Evolutionary conservation across 2,113 vertebrate genomes (phyloP).

Genomic region (Spea bombifrons): DNA sequence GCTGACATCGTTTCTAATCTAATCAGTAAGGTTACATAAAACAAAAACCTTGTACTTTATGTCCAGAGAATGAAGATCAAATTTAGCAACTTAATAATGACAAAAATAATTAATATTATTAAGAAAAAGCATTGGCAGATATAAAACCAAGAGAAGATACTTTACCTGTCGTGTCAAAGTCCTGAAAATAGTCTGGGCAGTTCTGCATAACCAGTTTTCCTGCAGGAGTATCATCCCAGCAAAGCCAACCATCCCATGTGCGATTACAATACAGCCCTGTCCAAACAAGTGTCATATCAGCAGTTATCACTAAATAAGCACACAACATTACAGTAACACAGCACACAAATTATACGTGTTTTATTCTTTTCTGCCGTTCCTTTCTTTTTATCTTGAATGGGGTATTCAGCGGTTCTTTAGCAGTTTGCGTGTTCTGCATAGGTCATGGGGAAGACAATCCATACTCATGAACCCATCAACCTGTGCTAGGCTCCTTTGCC

Average conservation of each 20-base stretch:
- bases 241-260: constrained; percentile 90
- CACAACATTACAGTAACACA: no score
- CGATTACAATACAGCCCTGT: constrained; percentile 78
- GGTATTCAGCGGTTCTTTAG: no score
- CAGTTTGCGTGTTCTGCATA: no score
- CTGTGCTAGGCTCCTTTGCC: no score
- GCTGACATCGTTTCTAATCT: no score
- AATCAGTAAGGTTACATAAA: neutral
- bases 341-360: no score
- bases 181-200: constrained; percentile 88
- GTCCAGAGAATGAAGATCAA: neutral
- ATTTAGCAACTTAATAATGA: no score
- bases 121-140: neutral
- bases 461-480: no score
- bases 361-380: no score
- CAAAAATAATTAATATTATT: no score
- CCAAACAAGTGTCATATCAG: neutral
- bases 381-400: no score
- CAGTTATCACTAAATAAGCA: neutral
- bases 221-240: constrained; percentile 87
- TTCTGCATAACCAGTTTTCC: constrained; percentile 71
- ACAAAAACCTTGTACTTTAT: neutral
- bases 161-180: constrained; percentile 90
- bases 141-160: constrained; percentile 21
- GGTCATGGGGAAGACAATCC: no score